These are phyloP conservation scores for Calliphora vicina DNA, from an alignment of 1,140 invertebrate genomes.

Conservation along the genomic window DNA sequence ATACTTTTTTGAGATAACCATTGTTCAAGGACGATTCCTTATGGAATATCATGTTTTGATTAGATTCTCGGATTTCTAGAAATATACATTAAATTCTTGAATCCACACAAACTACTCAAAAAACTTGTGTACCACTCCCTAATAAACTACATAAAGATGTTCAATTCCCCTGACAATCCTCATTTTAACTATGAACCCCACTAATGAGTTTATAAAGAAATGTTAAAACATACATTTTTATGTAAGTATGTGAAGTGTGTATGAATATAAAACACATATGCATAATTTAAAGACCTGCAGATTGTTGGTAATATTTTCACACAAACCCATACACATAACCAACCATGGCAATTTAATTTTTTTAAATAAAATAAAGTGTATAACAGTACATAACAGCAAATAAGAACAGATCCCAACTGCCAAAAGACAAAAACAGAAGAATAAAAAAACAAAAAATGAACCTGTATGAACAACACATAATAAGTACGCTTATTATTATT, in stretches of 20 bases:
- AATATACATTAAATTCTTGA: too few species aligned
- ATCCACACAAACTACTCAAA: too few species aligned
- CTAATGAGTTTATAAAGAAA: neutral
- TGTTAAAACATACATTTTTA: neutral
- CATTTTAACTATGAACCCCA: too few species aligned
- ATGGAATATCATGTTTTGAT: too few species aligned
- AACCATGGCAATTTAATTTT: neutral
- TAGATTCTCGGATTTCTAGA: too few species aligned
- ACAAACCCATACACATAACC: neutral
- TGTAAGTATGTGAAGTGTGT: neutral
- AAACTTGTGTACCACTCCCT: too few species aligned
- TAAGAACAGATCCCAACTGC: neutral
- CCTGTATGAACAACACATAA: neutral
- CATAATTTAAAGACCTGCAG: conserved; percentile 6
- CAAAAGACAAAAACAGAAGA: neutral
- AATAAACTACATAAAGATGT: too few species aligned
- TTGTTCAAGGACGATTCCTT: too few species aligned
- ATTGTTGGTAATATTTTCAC: neutral
- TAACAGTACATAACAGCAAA: neutral
- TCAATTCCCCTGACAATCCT: too few species aligned
- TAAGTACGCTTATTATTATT: neutral
- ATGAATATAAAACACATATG: conserved; percentile 5
- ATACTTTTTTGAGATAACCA: too few species aligned
- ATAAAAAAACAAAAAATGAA: neutral
- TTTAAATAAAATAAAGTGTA: neutral